phyloP scores from a whole-genome alignment of 2,113 vertebrate species.

The Pipra filicauda region DNA sequence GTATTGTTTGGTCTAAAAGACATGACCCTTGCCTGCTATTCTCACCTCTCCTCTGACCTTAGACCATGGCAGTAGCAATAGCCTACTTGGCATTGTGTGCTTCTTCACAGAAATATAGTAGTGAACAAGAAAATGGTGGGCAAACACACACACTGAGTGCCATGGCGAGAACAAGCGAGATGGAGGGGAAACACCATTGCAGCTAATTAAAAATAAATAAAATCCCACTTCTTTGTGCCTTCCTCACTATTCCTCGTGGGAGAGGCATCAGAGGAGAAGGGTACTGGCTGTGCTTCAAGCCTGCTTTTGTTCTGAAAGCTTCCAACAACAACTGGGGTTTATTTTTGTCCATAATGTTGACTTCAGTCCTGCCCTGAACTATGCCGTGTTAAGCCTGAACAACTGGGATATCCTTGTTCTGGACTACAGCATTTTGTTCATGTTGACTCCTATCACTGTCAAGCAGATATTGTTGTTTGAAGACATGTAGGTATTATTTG shows the following conservation, averaged over 20 bases:
- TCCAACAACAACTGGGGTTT: slow-evolving; percentile 16
- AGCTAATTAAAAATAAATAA: not conserved
- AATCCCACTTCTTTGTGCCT: not conserved
- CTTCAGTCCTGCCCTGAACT: not conserved
- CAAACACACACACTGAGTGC: not conserved
- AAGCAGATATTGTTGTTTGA: not conserved
- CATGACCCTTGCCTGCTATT: not conserved
- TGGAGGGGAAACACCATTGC: not conserved
- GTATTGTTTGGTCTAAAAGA: not conserved
- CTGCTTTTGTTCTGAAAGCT: not conserved
- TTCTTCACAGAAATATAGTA: not conserved
- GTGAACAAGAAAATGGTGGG: not conserved
- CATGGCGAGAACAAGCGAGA: not conserved
- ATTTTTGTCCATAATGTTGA: slow-evolving; percentile 1
- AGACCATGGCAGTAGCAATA: not conserved
- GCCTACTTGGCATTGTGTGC: not conserved
- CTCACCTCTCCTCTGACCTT: not conserved
- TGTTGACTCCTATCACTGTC: not conserved
- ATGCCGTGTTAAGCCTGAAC: not conserved
- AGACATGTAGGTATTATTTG: not conserved
- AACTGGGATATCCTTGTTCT: not conserved
- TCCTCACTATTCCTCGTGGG: not conserved
- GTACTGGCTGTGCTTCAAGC: not conserved
- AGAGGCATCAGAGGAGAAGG: not conserved
- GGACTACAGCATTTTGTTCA: not conserved